Evolutionary conservation across 2,113 vertebrate species (phyloP).

Genomic region (Apistogramma diplotaenia): DNA sequence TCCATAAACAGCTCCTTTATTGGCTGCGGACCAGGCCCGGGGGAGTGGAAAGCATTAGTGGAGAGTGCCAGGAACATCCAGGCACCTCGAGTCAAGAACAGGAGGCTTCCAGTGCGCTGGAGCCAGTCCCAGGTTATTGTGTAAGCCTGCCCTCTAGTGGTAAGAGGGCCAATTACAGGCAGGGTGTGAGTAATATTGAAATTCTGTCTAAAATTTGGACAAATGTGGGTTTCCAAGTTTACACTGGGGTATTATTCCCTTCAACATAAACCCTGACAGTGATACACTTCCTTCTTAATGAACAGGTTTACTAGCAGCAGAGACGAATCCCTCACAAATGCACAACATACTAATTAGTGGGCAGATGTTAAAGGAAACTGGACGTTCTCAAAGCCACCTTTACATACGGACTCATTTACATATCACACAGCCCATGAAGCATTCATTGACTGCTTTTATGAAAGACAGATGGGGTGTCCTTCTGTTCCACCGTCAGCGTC

Average conservation of each 20-base stretch:
- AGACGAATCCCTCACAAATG: neutral
- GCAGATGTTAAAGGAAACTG: rapidly evolving
- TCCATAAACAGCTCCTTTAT: slow-evolving; percentile 29
- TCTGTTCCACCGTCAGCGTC: neutral
- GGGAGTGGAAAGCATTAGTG: neutral
- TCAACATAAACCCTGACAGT: neutral
- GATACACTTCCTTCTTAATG: neutral
- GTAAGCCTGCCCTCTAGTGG: slow-evolving; percentile 50
- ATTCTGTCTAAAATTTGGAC: too few relatives aligned
- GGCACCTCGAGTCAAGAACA: neutral
- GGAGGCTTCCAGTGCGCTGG: neutral
- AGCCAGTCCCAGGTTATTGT: neutral
- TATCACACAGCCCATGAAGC: neutral
- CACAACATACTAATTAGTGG: neutral
- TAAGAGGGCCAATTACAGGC: neutral
- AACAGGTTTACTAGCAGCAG: neutral
- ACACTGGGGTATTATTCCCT: neutral
- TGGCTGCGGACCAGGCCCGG: slow-evolving; percentile 12
- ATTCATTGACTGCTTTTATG: neutral
- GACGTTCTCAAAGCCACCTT: neutral
- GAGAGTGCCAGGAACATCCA: neutral
- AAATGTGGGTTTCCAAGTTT: rapidly evolving
- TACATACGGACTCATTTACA: neutral
- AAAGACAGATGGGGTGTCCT: neutral
- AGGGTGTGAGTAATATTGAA: too few relatives aligned